Conservation (phyloP, 2,797 vertebrate species). For the Arnoldichthys spilopterus region DNA sequence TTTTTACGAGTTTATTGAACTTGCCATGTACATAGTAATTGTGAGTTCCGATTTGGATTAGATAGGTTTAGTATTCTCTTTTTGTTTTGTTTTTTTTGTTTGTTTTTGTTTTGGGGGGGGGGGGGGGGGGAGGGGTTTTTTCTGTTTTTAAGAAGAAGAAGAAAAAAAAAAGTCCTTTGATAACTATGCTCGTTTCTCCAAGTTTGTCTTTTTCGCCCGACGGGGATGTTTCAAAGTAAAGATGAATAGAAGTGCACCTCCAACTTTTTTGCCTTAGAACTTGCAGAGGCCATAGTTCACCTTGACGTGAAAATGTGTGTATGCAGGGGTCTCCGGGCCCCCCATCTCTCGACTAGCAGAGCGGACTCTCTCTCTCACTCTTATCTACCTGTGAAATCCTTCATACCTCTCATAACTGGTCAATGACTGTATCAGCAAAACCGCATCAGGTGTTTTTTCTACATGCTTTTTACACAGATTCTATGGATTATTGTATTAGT, state of each 20-base stretch:
- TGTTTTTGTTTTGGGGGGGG: not conserved
- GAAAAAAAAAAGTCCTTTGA: conserved; percentile 52
- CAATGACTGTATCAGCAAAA: conserved; percentile 99
- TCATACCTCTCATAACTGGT: conserved; percentile 99
- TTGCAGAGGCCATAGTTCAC: conserved; percentile 99
- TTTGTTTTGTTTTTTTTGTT: not conserved
- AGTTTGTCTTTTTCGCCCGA: conserved; percentile 65
- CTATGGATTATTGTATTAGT: conserved; percentile 98
- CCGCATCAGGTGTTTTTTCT: conserved; percentile 99
- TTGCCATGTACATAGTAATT: conserved; percentile 68
- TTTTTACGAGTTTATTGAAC: conserved; percentile 59
- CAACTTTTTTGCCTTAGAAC: conserved; percentile 98
- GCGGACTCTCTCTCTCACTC: conserved; percentile 92
- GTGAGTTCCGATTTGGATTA: conserved; percentile 56
- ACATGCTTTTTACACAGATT: conserved; percentile 99
- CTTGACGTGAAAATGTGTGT: conserved; percentile 96
- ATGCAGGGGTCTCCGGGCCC: conserved; percentile 91
- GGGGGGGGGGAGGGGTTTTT: conserved; percentile 31
- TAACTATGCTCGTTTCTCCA: conserved; percentile 68
- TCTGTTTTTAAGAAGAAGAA: conserved; percentile 54
- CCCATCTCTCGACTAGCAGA: conserved; percentile 92
- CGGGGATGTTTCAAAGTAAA: conserved; percentile 85
- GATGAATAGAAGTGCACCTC: conserved; percentile 94
- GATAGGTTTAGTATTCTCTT: conserved; percentile 53
- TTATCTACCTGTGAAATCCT: conserved; percentile 99